phyloP scores from a whole-genome alignment of 2,113 vertebrate genomes.

The Narcine bancroftii region DNA sequence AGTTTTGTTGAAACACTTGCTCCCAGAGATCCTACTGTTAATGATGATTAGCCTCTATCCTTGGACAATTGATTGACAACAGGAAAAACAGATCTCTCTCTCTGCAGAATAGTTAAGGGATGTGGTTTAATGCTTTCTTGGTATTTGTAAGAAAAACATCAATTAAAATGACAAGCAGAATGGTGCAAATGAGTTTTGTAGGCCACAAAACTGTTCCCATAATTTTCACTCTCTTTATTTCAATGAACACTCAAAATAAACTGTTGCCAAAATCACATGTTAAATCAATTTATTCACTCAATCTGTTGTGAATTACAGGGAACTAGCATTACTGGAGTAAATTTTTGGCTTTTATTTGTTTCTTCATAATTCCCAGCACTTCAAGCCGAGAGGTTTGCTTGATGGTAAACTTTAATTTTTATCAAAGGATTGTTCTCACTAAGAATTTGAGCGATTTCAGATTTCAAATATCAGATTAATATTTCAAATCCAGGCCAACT shows the following conservation, averaged over 20 bases:
- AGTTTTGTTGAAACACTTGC: not conserved
- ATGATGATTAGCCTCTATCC: conserved; percentile 1
- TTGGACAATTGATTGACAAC: conserved; percentile 2
- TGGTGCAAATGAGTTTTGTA: not conserved
- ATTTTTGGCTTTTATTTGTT: not conserved
- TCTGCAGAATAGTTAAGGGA: not conserved
- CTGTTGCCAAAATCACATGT: not conserved
- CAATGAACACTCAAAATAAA: not conserved
- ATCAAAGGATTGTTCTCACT: not conserved
- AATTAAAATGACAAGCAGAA: conserved; percentile 31
- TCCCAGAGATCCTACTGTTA: not conserved
- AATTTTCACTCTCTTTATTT: not conserved
- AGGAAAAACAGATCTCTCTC: conserved; percentile 33
- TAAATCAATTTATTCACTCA: not conserved
- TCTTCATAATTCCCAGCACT: not conserved
- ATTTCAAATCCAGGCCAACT: not conserved
- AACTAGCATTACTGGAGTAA: not conserved
- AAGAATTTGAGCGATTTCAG: not conserved
- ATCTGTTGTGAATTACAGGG: not conserved
- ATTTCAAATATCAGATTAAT: not conserved
- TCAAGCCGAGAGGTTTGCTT: not conserved
- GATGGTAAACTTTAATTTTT: not conserved
- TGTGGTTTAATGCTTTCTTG: conserved; percentile 27
- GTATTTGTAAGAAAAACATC: conserved; percentile 31
- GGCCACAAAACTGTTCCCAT: not conserved